These are phyloP conservation scores for Hedychridium roseum DNA, from an alignment of 2,888 invertebrate genomes.

Conservation along the genomic window DNA sequence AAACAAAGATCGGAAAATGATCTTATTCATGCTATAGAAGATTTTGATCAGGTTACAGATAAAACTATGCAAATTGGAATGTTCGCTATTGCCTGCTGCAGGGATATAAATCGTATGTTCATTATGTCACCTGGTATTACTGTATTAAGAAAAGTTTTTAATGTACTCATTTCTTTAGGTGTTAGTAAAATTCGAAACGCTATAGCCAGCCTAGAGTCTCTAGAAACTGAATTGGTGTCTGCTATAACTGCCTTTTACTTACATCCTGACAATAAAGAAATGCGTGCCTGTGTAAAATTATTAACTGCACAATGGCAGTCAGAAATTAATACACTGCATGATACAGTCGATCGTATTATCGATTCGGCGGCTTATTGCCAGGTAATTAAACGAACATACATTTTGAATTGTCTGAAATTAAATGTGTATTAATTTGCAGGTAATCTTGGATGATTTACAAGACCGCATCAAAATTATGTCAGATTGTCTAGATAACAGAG, in stretches of 20 bases:
- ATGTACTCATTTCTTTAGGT: constrained; percentile 62
- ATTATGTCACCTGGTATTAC: background rate
- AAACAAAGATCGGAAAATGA: constrained; percentile 55
- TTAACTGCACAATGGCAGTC: constrained; percentile 69
- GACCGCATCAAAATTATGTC: constrained; percentile 49
- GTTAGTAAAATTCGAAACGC: constrained; percentile 71
- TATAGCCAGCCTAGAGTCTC: constrained; percentile 73
- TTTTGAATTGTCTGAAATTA: constrained; percentile 4
- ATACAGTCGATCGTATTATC: constrained; percentile 72
- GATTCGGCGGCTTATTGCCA: constrained; percentile 76
- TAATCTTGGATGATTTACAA: constrained; percentile 57
- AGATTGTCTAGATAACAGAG: constrained; percentile 52
- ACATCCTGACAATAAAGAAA: constrained; percentile 65
- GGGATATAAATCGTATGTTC: constrained; percentile 62
- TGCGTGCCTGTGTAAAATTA: constrained; percentile 65
- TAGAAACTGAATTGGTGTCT: constrained; percentile 74
- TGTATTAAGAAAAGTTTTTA: background rate
- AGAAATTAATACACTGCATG: constrained; percentile 69
- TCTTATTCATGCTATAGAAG: constrained; percentile 67
- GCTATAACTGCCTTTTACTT: constrained; percentile 65
- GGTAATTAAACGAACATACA: constrained; percentile 57
- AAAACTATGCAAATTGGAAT: constrained; percentile 74
- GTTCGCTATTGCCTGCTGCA: constrained; percentile 73
- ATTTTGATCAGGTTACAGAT: constrained; percentile 75
- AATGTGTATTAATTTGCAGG: constrained; percentile 32